Base-by-base conservation (phyloP, 1,140 invertebrate species). In the Diachasmimorpha longicaudata region DNA sequence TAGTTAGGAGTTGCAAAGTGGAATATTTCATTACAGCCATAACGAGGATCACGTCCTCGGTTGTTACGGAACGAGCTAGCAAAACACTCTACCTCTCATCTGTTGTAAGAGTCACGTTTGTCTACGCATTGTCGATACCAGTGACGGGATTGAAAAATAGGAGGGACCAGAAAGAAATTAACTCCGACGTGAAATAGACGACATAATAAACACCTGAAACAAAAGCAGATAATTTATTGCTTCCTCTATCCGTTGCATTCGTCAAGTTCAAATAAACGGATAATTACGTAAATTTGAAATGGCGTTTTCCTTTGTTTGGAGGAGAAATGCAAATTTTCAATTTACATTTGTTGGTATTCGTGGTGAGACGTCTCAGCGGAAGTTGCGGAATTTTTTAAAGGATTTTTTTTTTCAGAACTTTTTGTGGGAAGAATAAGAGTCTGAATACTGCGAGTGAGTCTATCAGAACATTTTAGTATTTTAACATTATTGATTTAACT, bases 1-100 rank as follows among this genome's bases (percentile, higher is more conserved):
- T 70, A 76, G 74, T 79, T 79, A 73, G 77, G 67, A 68, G 72
- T 79, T 72, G 71, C 39, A 42, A 74, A 79, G 72, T 74, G 25
- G 55, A 63, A 76, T 68, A 68, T 74, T 79, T 79, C 72, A 79
- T 79, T 79, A 72, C 72, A 72, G 16, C 70, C 70, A 71, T 72
- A 55, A 68, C 52, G 37, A 74, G 69, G 37, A 68, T 68, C 66
- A 68, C 66, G 66, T 68, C 66, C 66, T 63, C 58, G 58, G 58
- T 2, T 63, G 10, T 63, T 63, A 63, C 58, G 13, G 44, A 63
- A 10, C 21, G 48, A 46, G 31, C 63, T 46, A 52, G 36, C 44
- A 76, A 46, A 66, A 73, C 16, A 39, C 16, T 42, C 39, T 13
- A 58, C 52, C 46, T 66, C 37, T 39, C n/a, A 6, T 76, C 37